Evolutionary conservation across 2,113 vertebrate genomes (phyloP), one percentile per base, ranked within the genome.

Genomic region (Heterocephalus glaber): DNA sequence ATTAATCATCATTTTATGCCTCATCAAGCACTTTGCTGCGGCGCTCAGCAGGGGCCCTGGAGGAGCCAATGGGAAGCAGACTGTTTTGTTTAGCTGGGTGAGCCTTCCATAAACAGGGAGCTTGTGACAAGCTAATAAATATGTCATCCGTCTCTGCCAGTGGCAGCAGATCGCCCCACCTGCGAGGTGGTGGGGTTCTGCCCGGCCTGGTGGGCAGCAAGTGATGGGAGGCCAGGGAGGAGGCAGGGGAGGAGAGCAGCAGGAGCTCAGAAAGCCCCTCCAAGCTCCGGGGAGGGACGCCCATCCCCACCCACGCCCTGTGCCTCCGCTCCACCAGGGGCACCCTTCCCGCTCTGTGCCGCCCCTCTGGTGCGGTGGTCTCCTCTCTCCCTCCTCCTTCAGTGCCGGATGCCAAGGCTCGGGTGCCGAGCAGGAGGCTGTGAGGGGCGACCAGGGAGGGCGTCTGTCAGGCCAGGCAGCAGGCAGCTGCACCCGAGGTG

Each of bases 1-100:
- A 99, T 99, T 99, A 99, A 99, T 99, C 99, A 99, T 99, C 99
- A 99, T 99, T 99, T 99, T 99, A 99, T 99, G 99, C 99, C 99
- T 99, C 99, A 99, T 99, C 99, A 99, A 99, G 99, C 99, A 98
- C 99, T 99, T 99, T 99, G 99, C 99, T 98, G 98, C 98, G 98
- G 98, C 98, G 98, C 99, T 98, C 98, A 97, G 98, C 98, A 97
- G 98, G 99, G 98, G 98, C 98, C 98, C 97, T 98, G 98, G 99
- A 99, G 98, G 99, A 99, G 99, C 99, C 99, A 99, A 98, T 99
- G 98, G 97, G 97, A 98, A 99, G 98, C 98, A 98, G 98, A 98
- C 99, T 99, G 99, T 99, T 99, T 99, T 99, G 99, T 99, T 99
- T 99, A 99, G 99, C 98, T 98, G 98, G 98, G 98, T 98, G 98